These are phyloP conservation scores for Lepidocyrtoides sp. DNA, from an alignment of 2,888 invertebrate species.

Conservation along the genomic window DNA sequence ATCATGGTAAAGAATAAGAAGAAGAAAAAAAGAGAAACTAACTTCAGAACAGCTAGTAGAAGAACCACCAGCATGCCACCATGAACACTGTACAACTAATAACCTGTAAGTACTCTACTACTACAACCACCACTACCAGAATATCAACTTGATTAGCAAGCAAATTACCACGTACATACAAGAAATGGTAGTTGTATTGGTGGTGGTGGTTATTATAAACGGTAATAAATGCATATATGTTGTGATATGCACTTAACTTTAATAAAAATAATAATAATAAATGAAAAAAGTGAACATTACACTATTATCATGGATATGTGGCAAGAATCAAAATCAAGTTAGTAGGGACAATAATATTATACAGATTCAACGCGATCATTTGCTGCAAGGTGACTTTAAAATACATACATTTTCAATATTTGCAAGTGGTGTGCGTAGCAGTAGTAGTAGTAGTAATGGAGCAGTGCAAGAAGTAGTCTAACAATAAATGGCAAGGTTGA, in stretches of 20 bases:
- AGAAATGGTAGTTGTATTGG: background rate
- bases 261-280: conserved; percentile 28
- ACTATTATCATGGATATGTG: conserved; percentile 58
- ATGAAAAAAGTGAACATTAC: conserved; percentile 41
- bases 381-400: conserved; percentile 41
- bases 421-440: conserved; percentile 22
- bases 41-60: background rate
- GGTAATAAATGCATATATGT: conserved; percentile 49
- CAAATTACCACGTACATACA: conserved; percentile 49
- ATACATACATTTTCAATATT: background rate
- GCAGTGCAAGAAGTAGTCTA: background rate
- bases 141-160: conserved; percentile 68
- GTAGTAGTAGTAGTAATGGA: no score
- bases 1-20: conserved; percentile 28
- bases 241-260: background rate
- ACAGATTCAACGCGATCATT: background rate
- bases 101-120: background rate
- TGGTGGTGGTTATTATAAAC: conserved; percentile 45
- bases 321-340: conserved; percentile 59
- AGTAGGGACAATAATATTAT: conserved; percentile 5
- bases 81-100: conserved; percentile 37
- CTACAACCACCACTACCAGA: conserved; percentile 14
- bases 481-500: conserved; percentile 49
- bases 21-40: conserved; percentile 74
- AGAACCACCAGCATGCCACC: conserved; percentile 32